phyloP scores from a whole-genome alignment of 2,888 invertebrate species.

The Perizoma affinitatum region DNA sequence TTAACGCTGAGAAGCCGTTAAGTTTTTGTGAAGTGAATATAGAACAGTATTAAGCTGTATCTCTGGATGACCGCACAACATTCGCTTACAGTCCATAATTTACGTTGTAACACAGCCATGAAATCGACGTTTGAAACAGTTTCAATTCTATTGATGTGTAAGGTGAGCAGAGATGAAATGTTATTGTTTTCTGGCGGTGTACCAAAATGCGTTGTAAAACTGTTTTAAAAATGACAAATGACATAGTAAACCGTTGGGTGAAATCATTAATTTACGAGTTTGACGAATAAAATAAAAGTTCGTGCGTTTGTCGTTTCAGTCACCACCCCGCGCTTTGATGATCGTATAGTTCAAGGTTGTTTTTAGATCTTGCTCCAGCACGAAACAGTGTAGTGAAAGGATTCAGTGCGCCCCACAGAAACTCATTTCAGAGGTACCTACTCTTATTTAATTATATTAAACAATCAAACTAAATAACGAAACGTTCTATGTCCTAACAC shows the following conservation, averaged over 20 bases:
- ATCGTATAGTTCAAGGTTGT: too few relatives aligned
- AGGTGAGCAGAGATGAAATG: background rate
- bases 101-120: conserved; percentile 11
- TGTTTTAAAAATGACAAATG: background rate
- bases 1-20: too few relatives aligned
- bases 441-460: too few relatives aligned
- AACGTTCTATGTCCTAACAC: too few relatives aligned
- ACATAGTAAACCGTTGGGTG: background rate
- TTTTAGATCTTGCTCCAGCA: too few relatives aligned
- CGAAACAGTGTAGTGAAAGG: too few relatives aligned
- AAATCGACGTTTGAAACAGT: conserved; percentile 18
- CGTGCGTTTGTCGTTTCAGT: too few relatives aligned
- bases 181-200: conserved; percentile 10
- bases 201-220: conserved; percentile 1
- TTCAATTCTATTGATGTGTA: conserved; percentile 4
- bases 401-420: too few relatives aligned
- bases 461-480: too few relatives aligned
- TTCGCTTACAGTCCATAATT: conserved; percentile 14
- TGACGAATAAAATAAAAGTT: background rate
- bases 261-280: background rate
- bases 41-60: background rate
- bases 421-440: too few relatives aligned
- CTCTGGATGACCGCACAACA: conserved; percentile 12
- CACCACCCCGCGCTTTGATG: too few relatives aligned
- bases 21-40: too few relatives aligned